Evolutionary conservation across 2,797 vertebrate species (phyloP).

Genomic region (Sarcoramphus papa): DNA sequence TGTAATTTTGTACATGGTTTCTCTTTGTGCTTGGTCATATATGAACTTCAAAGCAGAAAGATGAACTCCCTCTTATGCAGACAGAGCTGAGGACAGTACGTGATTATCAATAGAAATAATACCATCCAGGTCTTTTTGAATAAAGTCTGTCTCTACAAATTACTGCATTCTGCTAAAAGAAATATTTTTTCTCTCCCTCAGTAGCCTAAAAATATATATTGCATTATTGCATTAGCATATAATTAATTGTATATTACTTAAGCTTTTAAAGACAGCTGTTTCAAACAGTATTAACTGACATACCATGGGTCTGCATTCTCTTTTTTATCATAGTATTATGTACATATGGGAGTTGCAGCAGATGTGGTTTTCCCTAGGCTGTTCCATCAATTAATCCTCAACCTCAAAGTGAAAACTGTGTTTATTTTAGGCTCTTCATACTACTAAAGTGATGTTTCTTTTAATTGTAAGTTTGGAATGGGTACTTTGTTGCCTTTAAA

Average conservation of each 20-base stretch:
- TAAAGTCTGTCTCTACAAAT: background rate
- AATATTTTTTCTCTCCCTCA: background rate
- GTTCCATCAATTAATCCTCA: background rate
- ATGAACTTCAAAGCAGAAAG: background rate
- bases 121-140: background rate
- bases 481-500: background rate
- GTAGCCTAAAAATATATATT: background rate
- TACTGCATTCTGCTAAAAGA: background rate
- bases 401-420: background rate
- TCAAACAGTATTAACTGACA: background rate
- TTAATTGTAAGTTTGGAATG: background rate
- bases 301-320: background rate
- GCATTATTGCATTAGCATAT: background rate
- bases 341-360: background rate
- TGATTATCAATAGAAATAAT: background rate
- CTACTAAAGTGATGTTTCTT: background rate
- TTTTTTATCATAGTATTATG: background rate
- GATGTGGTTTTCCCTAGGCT: background rate
- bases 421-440: background rate
- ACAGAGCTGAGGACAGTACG: background rate
- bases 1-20: background rate
- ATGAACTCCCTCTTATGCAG: background rate
- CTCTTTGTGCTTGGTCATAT: background rate
- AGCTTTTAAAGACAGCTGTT: background rate
- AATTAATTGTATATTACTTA: background rate